Conservation (phyloP, 2,888 invertebrate species). For the Drosophila affinis region DNA sequence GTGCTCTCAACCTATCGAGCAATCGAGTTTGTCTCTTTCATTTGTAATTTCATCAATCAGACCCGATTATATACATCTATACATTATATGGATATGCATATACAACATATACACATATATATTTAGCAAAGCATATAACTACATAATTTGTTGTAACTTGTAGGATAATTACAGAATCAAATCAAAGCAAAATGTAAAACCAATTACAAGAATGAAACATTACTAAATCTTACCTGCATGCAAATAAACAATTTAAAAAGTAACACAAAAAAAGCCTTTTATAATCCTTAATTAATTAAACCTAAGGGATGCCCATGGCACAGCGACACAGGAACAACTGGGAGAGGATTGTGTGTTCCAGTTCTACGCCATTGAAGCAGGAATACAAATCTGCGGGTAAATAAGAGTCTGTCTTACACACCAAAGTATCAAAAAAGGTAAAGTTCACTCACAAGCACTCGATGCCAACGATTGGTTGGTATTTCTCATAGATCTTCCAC, state of each 20-base stretch:
- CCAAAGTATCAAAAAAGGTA: not conserved
- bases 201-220: slow-evolving; percentile 47
- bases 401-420: too few species aligned
- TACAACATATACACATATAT: slow-evolving; percentile 38
- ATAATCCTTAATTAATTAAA: not conserved
- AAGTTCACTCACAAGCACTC: slow-evolving; percentile 22
- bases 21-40: slow-evolving; percentile 47
- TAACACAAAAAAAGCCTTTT: slow-evolving; percentile 4
- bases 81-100: slow-evolving; percentile 40
- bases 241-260: slow-evolving; percentile 70
- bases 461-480: not conserved
- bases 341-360: slow-evolving; percentile 11
- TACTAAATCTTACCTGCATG: slow-evolving; percentile 80
- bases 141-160: slow-evolving; percentile 70
- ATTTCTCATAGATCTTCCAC: slow-evolving; percentile 8
- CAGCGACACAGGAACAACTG: too few species aligned
- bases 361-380: slow-evolving; percentile 32
- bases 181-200: slow-evolving; percentile 54
- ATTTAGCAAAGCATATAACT: slow-evolving; percentile 56
- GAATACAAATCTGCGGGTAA: slow-evolving; percentile 23
- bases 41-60: slow-evolving; percentile 47
- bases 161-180: slow-evolving; percentile 58
- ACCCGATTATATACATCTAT: slow-evolving; percentile 42
- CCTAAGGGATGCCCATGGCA: not conserved
- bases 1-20: slow-evolving; percentile 30